A percentile compares a stretch with the other conserved stretches of the same genome.
These are phyloP conservation scores for Amia ocellicauda DNA, from an alignment of 2,113 vertebrate genomes.

Conservation along the genomic window DNA sequence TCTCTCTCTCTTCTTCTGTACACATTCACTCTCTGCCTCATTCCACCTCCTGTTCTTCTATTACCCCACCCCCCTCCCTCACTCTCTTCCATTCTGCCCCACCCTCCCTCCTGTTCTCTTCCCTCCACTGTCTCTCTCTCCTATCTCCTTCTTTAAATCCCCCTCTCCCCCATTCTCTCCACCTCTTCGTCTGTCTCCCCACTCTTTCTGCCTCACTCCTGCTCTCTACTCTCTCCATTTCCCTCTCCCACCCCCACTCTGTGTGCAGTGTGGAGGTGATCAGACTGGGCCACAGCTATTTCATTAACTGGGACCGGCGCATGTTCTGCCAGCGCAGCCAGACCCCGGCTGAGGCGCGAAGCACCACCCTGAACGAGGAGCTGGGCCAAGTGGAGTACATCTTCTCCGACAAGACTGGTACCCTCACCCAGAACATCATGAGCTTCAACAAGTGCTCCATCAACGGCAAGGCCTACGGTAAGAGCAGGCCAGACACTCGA, in stretches of 20 bases:
- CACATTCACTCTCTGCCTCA: too few species aligned
- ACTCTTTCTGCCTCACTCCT: slow-evolving; percentile 9
- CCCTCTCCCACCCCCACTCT: slow-evolving; percentile 16
- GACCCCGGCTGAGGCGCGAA: slow-evolving; percentile 80
- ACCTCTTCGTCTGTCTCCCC: slow-evolving; percentile 26
- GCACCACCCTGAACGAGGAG: slow-evolving; percentile 88
- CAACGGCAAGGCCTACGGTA: slow-evolving; percentile 77
- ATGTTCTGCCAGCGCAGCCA: slow-evolving; percentile 81
- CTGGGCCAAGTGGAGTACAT: slow-evolving; percentile 94
- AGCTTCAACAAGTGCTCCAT: slow-evolving; percentile 91
- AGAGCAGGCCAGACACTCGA: background rate
- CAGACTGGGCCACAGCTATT: slow-evolving; percentile 89
- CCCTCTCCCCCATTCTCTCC: slow-evolving; percentile 7
- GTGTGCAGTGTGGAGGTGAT: slow-evolving; percentile 88
- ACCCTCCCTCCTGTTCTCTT: too few species aligned
- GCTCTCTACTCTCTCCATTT: background rate
- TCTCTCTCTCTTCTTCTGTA: too few species aligned
- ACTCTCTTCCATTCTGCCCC: too few species aligned
- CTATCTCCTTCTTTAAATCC: too few species aligned
- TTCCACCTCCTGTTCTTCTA: too few species aligned
- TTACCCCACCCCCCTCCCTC: too few species aligned
- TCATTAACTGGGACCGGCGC: slow-evolving; percentile 93
- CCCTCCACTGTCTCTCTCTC: too few species aligned
- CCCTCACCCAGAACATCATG: slow-evolving; percentile 95
- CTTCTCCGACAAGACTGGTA: slow-evolving; percentile 91